Evolutionary conservation across 1,140 invertebrate species (phyloP).

Genomic region (Sarcophaga peregrina): DNA sequence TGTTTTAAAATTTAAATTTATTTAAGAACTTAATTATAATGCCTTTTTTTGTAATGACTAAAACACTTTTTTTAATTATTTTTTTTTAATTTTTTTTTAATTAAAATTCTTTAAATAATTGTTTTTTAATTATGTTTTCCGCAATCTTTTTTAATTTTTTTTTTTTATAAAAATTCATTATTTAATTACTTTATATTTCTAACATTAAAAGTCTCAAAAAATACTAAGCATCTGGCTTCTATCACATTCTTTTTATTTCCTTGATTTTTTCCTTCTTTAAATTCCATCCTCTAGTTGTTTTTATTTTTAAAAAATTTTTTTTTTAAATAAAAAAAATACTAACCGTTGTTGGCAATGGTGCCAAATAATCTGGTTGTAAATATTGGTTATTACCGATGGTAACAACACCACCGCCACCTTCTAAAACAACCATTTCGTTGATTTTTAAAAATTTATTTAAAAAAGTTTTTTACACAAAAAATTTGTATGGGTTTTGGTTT

Average conservation of each 20-base stretch:
- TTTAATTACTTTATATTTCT: conserved; percentile 3
- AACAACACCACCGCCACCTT: conserved; percentile 87
- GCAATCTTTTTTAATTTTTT: not conserved
- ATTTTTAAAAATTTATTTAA: conserved; percentile 7
- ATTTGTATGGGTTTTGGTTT: not conserved
- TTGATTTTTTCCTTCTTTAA: conserved; percentile 19
- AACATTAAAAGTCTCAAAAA: not conserved
- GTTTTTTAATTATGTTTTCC: not conserved
- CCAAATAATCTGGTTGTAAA: conserved; percentile 91
- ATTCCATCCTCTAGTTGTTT: not conserved
- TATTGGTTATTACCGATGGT: conserved; percentile 91
- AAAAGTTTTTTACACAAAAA: conserved; percentile 26
- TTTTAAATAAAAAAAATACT: conserved; percentile 67
- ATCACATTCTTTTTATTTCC: not conserved
- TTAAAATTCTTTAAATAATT: no score
- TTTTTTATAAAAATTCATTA: not conserved
- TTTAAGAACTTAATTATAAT: no score
- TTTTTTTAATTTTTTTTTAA: no score
- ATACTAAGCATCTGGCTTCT: no score
- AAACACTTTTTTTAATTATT: no score
- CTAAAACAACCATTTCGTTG: conserved; percentile 84
- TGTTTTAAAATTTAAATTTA: no score
- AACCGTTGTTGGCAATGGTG: conserved; percentile 91
- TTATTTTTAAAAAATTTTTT: not conserved
- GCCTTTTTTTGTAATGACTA: no score